Base-by-base conservation (phyloP, 1,140 invertebrate genomes). In the Phymastichus coffea region DNA sequence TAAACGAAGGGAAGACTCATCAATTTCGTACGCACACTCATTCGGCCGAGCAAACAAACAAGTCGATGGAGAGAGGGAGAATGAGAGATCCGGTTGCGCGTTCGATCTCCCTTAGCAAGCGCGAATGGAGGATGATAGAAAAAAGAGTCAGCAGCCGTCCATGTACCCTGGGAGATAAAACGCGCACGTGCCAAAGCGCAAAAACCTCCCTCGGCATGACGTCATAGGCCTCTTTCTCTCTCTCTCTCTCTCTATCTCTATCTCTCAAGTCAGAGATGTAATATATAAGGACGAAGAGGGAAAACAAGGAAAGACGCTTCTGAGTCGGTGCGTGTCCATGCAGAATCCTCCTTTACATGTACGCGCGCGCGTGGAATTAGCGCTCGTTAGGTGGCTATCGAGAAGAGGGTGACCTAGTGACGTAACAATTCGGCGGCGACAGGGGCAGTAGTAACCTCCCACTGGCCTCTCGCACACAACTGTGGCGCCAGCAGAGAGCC, bases 351-450 rank as follows among this genome's bases (percentile, higher is more conserved):
- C n/a, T n/a, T n/a, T n/a, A n/a, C n/a, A n/a, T n/a, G n/a, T n/a
- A n/a, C n/a, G n/a, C n/a, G 53, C 53, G 19, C 40, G 1, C 40
- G 15, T n/a, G n/a, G n/a, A n/a, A n/a, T 19, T 33, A 4, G 25
- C 40, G 23, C 40, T 22, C 26, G 28, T 14, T 28, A 9, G 9
- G 7, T 28, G 12, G 20, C 17, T 20, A 37, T 59, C 30, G 22
- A 59, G n/a, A 59, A 59, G 40, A 41, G 57, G 48, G 48, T 59
- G 57, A 59, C 57, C 57, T 59, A 59, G 57, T 59, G 57, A 59
- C 57, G 57, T 59, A 59, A 59, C 57, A 59, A 53, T 44, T 44
- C 26, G 57, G 38, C 49, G 48, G 40, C 38, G 23, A 7, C 26
- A n/a, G n/a, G n/a, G n/a, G n/a, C n/a, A n/a, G n/a, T n/a, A n/a